Percentiles rank a stretch among this genome's conserved stretches.
Conservation (phyloP, 2,113 vertebrate genomes). For the Megaleporinus macrocephalus region DNA sequence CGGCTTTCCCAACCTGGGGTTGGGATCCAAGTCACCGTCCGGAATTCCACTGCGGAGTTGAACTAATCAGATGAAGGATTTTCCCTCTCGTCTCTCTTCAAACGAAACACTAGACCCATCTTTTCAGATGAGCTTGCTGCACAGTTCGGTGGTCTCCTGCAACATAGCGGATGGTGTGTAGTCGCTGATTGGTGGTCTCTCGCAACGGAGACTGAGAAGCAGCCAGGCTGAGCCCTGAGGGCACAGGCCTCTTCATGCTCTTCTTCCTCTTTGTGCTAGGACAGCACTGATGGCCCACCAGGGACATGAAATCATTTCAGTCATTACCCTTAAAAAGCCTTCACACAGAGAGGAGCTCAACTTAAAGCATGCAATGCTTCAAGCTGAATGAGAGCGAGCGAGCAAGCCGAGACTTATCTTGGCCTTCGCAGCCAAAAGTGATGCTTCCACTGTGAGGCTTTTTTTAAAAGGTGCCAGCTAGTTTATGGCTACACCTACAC, state of each 20-base stretch:
- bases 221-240: slow-evolving; percentile 22
- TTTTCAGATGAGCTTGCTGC: background rate
- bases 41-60: slow-evolving; percentile 30
- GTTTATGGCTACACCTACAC: slow-evolving; percentile 26
- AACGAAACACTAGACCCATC: background rate
- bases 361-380: background rate
- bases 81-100: slow-evolving; percentile 16
- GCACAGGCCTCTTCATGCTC: background rate
- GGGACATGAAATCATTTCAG: slow-evolving; percentile 45
- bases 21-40: slow-evolving; percentile 33
- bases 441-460: slow-evolving; percentile 1
- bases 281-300: slow-evolving; percentile 33
- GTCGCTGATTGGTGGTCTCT: background rate
- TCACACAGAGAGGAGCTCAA: slow-evolving; percentile 22
- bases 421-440: slow-evolving; percentile 26
- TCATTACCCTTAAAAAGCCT: slow-evolving; percentile 44
- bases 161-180: background rate
- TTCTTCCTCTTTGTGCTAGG: slow-evolving; percentile 26
- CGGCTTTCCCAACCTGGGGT: slow-evolving; percentile 32
- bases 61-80: background rate
- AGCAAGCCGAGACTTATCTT: background rate
- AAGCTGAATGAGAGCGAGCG: slow-evolving; percentile 23
- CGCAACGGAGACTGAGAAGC: slow-evolving; percentile 8
- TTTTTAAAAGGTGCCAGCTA: slow-evolving; percentile 19
- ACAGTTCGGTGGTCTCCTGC: slow-evolving; percentile 16